These are phyloP conservation scores for Paralvinella palmiformis DNA, from an alignment of 1,140 invertebrate genomes.

Conservation along the genomic window DNA sequence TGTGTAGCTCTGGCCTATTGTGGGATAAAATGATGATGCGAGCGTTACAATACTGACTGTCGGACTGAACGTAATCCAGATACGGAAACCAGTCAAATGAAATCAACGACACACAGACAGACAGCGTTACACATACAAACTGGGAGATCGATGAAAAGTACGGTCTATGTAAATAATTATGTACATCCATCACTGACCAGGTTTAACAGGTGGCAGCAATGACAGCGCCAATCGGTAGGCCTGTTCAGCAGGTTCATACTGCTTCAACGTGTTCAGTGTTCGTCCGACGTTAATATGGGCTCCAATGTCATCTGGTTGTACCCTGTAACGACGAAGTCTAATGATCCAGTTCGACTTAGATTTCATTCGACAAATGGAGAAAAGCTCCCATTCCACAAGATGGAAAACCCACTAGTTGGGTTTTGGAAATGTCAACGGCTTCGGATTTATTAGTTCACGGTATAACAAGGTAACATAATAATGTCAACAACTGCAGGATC, in stretches of 20 bases:
- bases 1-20: slow-evolving; percentile 89
- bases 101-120: neutral
- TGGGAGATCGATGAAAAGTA: neutral
- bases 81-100: neutral
- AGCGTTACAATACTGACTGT: neutral
- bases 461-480: too few species aligned
- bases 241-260: slow-evolving; percentile 83
- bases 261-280: slow-evolving; percentile 86
- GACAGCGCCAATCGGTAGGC: slow-evolving; percentile 83
- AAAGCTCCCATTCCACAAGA: too few species aligned
- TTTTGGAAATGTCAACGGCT: too few species aligned
- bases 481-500: too few species aligned
- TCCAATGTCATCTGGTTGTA: slow-evolving; percentile 91
- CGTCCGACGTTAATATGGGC: slow-evolving; percentile 95
- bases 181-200: slow-evolving; percentile 29
- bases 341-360: too few species aligned
- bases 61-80: too few species aligned
- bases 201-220: slow-evolving; percentile 64
- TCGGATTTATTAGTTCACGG: too few species aligned
- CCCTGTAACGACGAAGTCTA: slow-evolving; percentile 52
- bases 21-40: too few species aligned
- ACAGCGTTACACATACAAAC: neutral
- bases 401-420: too few species aligned
- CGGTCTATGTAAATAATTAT: neutral
- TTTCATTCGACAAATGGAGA: too few species aligned